Percentiles rank a stretch among this genome's conserved stretches.
phyloP scores from a whole-genome alignment of 2,797 vertebrate species.

The Tachyglossus aculeatus region DNA sequence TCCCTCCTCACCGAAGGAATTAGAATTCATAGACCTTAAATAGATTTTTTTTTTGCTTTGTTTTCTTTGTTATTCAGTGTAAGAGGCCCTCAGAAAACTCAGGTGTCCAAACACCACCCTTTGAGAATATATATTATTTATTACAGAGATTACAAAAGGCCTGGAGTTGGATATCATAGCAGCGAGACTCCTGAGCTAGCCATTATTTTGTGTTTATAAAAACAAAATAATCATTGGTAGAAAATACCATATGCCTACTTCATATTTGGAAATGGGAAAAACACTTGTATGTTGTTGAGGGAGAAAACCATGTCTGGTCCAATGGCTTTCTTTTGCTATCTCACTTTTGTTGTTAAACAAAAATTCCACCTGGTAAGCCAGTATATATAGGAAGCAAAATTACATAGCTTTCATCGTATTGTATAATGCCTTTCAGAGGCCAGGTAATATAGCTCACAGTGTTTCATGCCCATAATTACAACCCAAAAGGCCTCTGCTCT shows the following conservation, averaged over 20 bases:
- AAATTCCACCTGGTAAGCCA: neutral
- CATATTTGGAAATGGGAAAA: neutral
- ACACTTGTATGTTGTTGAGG: neutral
- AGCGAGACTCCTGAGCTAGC: neutral
- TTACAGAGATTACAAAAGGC: slow-evolving; percentile 26
- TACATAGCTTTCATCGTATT: slow-evolving; percentile 5
- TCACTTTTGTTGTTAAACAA: neutral
- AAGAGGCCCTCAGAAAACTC: slow-evolving; percentile 21
- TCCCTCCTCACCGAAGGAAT: neutral
- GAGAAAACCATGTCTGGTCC: neutral
- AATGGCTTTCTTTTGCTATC: neutral
- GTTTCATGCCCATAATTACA: neutral
- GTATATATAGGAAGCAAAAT: slow-evolving; percentile 8
- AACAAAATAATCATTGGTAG: neutral
- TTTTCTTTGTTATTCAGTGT: slow-evolving; percentile 16
- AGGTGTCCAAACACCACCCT: slow-evolving; percentile 7
- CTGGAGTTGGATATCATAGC: neutral
- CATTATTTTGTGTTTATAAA: slow-evolving; percentile 12
- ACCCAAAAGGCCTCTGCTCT: neutral
- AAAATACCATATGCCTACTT: slow-evolving; percentile 6
- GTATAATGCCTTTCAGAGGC: neutral
- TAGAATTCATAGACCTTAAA: slow-evolving; percentile 26
- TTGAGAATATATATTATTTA: neutral
- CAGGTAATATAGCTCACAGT: neutral
- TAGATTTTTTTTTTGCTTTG: slow-evolving; percentile 30